Conservation (phyloP, 1,140 invertebrate genomes). For the Drosophila cardini region DNA sequence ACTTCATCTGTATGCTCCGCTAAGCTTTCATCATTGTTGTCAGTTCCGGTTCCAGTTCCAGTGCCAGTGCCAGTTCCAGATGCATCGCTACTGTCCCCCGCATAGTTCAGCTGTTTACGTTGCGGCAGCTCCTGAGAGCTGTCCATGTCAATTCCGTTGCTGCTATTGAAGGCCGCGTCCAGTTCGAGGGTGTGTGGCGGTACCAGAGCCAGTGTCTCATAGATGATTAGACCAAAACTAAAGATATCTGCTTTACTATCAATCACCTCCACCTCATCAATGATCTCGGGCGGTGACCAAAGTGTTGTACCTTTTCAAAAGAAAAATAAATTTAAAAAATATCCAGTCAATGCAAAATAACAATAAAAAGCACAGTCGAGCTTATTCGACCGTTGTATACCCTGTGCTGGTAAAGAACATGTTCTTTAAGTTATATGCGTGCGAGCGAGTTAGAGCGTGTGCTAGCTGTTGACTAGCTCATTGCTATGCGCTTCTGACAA, state of each 20-base stretch:
- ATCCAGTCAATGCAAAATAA: neutral
- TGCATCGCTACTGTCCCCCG: neutral
- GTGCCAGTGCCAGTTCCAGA: neutral
- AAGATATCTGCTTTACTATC: conserved; percentile 92
- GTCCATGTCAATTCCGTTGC: conserved; percentile 76
- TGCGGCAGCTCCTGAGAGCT: conserved; percentile 30
- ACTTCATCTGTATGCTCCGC: no score
- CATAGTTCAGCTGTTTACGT: conserved; percentile 39
- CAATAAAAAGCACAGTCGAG: no score
- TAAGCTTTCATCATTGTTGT: conserved; percentile 12
- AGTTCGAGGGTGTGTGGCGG: conserved; percentile 87
- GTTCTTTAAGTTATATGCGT: no score
- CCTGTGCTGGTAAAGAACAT: no score
- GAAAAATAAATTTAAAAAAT: neutral
- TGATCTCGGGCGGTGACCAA: conserved; percentile 92
- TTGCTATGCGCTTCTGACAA: no score
- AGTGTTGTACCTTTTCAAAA: conserved; percentile 87
- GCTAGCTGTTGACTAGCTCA: no score
- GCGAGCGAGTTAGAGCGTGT: no score
- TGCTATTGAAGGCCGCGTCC: conserved; percentile 70
- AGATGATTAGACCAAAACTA: conserved; percentile 90
- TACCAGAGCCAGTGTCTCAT: conserved; percentile 92
- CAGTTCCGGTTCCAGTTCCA: neutral
- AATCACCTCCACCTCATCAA: conserved; percentile 86
- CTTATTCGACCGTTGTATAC: no score